Percentiles rank a stretch among this genome's conserved stretches.
phyloP scores from a whole-genome alignment of 2,113 vertebrate species.

The Trichechus manatus region DNA sequence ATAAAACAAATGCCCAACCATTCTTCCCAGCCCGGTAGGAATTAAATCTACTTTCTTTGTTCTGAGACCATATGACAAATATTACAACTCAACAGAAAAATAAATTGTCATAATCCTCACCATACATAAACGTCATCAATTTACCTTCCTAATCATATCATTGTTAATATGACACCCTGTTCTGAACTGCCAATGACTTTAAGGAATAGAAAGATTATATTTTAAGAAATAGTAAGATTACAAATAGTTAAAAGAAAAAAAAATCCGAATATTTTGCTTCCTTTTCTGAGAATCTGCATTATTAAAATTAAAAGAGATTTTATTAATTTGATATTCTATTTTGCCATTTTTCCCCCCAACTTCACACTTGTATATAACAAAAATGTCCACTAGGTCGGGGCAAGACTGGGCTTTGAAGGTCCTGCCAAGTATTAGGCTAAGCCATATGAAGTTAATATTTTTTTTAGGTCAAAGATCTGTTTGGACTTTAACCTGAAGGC shows the following conservation, averaged over 20 bases:
- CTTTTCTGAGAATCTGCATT: not conserved
- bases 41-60: conserved; percentile 32
- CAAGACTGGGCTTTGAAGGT: not conserved
- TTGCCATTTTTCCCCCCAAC: not conserved
- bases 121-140: not conserved
- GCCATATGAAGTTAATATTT: not conserved
- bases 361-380: not conserved
- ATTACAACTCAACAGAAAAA: not conserved
- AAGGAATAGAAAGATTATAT: not conserved
- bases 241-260: not conserved
- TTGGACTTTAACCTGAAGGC: not conserved
- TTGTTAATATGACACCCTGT: not conserved
- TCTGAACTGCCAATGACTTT: conserved; percentile 1
- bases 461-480: not conserved
- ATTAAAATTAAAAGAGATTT: conserved; percentile 32
- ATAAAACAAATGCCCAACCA: conserved; percentile 4
- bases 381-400: not conserved
- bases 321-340: not conserved
- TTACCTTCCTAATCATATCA: not conserved
- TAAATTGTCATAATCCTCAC: not conserved
- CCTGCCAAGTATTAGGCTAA: not conserved
- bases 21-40: not conserved
- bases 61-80: not conserved
- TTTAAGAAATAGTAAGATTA: not conserved
- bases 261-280: not conserved